Percentiles rank a stretch among this genome's conserved stretches.
phyloP scores from a whole-genome alignment of 2,113 vertebrate genomes.

The Triplophysa tibetana region DNA sequence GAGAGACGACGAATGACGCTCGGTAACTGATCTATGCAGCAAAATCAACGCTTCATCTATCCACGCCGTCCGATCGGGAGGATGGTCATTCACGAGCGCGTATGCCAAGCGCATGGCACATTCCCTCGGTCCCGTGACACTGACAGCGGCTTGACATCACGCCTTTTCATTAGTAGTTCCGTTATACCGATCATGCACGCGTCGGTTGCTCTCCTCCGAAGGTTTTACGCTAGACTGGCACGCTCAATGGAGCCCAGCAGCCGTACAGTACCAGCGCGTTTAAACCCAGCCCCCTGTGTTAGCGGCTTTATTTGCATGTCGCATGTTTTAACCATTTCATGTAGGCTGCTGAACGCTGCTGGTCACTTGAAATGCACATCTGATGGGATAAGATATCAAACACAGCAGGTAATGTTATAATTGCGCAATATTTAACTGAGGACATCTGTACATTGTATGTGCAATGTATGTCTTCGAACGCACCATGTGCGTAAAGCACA shows the following conservation, averaged over 20 bases:
- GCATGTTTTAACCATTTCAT: conserved; percentile 71
- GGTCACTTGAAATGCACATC: background rate
- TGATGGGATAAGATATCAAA: background rate
- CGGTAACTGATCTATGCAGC: conserved; percentile 31
- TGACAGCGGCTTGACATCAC: conserved; percentile 28
- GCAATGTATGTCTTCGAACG: background rate
- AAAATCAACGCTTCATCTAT: conserved; percentile 26
- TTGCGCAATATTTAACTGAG: background rate
- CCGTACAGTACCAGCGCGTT: conserved; percentile 59
- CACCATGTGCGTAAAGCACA: too few relatives aligned
- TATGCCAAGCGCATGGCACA: conserved; percentile 52
- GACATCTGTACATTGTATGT: background rate
- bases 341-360: background rate
- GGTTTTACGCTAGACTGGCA: conserved; percentile 64
- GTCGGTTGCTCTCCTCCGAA: conserved; percentile 53
- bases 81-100: conserved; percentile 50
- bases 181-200: conserved; percentile 55
- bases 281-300: conserved; percentile 73
- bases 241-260: conserved; percentile 62
- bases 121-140: conserved; percentile 62
- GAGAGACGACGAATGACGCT: conserved; percentile 59
- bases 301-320: conserved; percentile 61
- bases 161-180: conserved; percentile 48
- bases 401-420: background rate
- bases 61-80: conserved; percentile 9